Base-by-base conservation (phyloP, 1,140 invertebrate species). In the Drosophila gunungcola region DNA sequence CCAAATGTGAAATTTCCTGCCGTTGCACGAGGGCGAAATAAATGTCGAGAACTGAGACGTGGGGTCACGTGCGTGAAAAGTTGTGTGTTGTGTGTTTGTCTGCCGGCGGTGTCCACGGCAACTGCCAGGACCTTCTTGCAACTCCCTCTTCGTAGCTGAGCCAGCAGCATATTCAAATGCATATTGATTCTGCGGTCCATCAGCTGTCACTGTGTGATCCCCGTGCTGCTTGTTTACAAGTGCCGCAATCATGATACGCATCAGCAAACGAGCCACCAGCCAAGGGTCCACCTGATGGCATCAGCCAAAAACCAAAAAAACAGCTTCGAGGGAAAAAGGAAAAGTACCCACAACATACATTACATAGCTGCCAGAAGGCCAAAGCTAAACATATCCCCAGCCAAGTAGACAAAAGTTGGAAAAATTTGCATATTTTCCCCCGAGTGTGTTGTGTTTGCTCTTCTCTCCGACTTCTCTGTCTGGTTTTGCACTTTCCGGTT, bases 101-200 rank as follows among this genome's bases (percentile, higher is more conserved):
- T 55, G 51, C 56, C 27, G 34, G 48, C 21, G 45, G 25, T 39
- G 25, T 45, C 21, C 34, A n/a, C 21, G 58, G 13, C 34, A 61
- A 12, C 10, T 27, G 32, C 29, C 46, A 16, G 11, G 45, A 43
- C 32, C 32, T 46, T 11, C 43, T 10, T 34, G 12, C 13, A 25
- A 5, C 29, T 27, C n/a, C 43, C 34, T 25, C 16, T 43, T 21
- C 1, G 1, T 21, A 21, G 41, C 51, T 53, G 39, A 60, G 41
- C 4, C 13, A 41, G 42, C 48, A 72, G 56, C 79, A 79, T 82
- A 86, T 84, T 79, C 72, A 88, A 89, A 89, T 89, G 84, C 77
- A 89, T 88, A 89, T 89, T 89, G 84, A 88, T 88, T 88, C 84
- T 88, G 84, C 61, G 84, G 76, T 80, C 74, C 70, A 76, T 72